Evolutionary conservation across 2,888 invertebrate species (phyloP).

Genomic region (Timandra comae): DNA sequence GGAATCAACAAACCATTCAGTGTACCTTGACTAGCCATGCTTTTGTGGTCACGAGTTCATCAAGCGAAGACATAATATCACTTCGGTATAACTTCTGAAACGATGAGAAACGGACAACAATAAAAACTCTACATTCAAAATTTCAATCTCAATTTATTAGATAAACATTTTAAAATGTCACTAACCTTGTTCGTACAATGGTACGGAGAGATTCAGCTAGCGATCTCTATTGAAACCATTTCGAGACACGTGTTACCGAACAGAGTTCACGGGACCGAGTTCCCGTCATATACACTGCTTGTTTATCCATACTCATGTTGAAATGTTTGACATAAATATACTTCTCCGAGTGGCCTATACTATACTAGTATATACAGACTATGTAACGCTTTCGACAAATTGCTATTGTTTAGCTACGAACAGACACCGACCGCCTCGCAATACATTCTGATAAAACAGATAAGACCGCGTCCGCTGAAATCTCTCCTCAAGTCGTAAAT

Average conservation of each 20-base stretch:
- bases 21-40: slow-evolving; percentile 71
- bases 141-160: slow-evolving; percentile 11
- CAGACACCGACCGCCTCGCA: slow-evolving; percentile 45
- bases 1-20: too few relatives aligned
- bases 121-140: slow-evolving; percentile 6
- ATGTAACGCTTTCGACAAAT: slow-evolving; percentile 30
- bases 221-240: slow-evolving; percentile 31
- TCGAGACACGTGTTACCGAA: slow-evolving; percentile 28
- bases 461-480: slow-evolving; percentile 61
- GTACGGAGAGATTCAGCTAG: slow-evolving; percentile 19
- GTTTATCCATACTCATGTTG: slow-evolving; percentile 25
- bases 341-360: too few relatives aligned
- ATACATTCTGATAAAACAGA: slow-evolving; percentile 69
- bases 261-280: slow-evolving; percentile 18
- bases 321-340: slow-evolving; percentile 27
- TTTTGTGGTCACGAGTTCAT: slow-evolving; percentile 69
- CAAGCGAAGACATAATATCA: slow-evolving; percentile 57
- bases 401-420: slow-evolving; percentile 41
- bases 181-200: slow-evolving; percentile 48
- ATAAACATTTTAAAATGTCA: slow-evolving; percentile 29
- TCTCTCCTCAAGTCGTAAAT: slow-evolving; percentile 70
- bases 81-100: slow-evolving; percentile 40
- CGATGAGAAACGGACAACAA: slow-evolving; percentile 15
- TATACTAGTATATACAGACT: too few relatives aligned
- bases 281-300: slow-evolving; percentile 27